Base-by-base conservation (phyloP, 2,888 invertebrate species). In the Drosophila gaucha region DNA sequence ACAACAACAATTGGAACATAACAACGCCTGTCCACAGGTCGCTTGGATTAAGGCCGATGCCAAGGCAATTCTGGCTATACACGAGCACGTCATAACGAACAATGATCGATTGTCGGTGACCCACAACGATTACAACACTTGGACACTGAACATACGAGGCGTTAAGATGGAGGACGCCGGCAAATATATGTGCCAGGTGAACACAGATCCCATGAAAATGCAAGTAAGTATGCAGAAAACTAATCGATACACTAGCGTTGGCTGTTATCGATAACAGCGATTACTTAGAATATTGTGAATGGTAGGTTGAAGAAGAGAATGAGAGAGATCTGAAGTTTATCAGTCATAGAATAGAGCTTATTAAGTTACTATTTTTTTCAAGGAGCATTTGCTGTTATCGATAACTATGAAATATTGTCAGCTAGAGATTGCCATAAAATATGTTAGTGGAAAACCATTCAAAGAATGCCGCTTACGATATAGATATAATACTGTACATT, bases 31-130 rank as follows among this genome's bases (percentile, higher is more conserved):
- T 24, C 14, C 16, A 18, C 79, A 97, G 97, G 97, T 97, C 90
- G 97, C 97, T 84, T 97, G 97, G 97, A 97, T 97, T 93, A 97
- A 97, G 93, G 97, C 97, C 75, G 97, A 97, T 93, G 97, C 97
- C 78, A 97, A 97, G 93, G 97, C 97, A 83, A 96, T 97, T 91
- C 94, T 97, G 91, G 97, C 97, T 79, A 97, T 97, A 91, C 97
- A 97, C 93, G 97, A 97, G 92, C 96, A 97, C 92, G 97, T 97
- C 91, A 97, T 97, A 93, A 97, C 97, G 87, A 97, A 97, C 94
- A 97, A 97, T 93, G 96, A 96, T 82, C 94, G 97, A 89, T 94
- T 97, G 90, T 95, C 96, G 88, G 97, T 97, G 89, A 97, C 96
- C 74, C 97, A 97, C 94, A 97, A 96, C 92, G 97, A 97, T 93